These are phyloP conservation scores for Teinopalpus imperialis DNA, from an alignment of 2,888 invertebrate genomes.

Conservation along the genomic window DNA sequence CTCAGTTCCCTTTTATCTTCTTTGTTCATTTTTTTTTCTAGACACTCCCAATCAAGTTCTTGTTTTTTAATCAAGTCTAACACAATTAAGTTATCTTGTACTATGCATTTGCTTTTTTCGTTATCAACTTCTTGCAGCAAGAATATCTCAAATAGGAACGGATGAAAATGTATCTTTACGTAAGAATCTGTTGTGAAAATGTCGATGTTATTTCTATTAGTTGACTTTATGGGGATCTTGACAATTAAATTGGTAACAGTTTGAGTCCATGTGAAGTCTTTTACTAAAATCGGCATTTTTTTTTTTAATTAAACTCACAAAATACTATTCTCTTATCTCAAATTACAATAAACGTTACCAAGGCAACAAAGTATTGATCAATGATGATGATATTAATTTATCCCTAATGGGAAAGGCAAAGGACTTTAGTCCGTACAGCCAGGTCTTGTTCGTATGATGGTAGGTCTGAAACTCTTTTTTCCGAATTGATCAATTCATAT, in stretches of 20 bases:
- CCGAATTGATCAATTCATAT: no score
- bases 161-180: constrained; percentile 87
- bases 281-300: constrained; percentile 87
- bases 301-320: neutral
- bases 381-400: neutral
- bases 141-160: constrained; percentile 89
- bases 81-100: constrained; percentile 83
- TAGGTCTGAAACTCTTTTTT: no score
- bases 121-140: constrained; percentile 84
- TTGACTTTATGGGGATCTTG: constrained; percentile 84
- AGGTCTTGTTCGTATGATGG: no score
- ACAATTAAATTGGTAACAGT: constrained; percentile 83
- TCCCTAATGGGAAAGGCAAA: no score
- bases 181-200: constrained; percentile 86
- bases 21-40: constrained; percentile 81
- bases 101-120: constrained; percentile 83
- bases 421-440: no score
- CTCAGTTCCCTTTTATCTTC: constrained; percentile 80
- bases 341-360: constrained; percentile 12
- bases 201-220: constrained; percentile 84
- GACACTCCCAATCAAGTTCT: constrained; percentile 76
- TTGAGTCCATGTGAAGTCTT: constrained; percentile 90
- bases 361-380: neutral
- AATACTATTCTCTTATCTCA: neutral
- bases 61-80: constrained; percentile 85